Evolutionary conservation across 2,888 invertebrate genomes (phyloP).

Genomic region (Phortica okadai): DNA sequence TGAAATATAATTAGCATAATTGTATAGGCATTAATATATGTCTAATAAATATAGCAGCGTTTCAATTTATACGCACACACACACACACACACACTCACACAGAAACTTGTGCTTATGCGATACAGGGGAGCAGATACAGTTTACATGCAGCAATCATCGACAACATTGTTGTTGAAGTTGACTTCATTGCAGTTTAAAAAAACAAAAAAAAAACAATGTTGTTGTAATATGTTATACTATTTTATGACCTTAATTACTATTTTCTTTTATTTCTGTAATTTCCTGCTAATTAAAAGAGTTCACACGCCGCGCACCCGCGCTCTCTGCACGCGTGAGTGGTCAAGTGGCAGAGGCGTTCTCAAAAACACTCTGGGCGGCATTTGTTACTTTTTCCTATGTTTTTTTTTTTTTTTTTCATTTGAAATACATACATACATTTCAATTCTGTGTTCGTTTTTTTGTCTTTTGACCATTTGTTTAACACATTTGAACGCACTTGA

Average conservation of each 20-base stretch:
- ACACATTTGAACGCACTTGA: slow-evolving; percentile 45
- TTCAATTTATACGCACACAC: slow-evolving; percentile 35
- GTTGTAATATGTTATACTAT: not conserved
- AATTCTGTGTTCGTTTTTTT: not conserved
- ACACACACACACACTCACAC: too few relatives aligned
- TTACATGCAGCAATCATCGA: not conserved
- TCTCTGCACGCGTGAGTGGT: not conserved
- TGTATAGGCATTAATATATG: slow-evolving; percentile 69
- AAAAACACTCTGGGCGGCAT: not conserved
- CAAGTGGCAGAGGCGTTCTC: not conserved
- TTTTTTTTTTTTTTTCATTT: not conserved
- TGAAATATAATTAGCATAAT: slow-evolving; percentile 65
- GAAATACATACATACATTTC: not conserved
- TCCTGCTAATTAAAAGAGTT: slow-evolving; percentile 26
- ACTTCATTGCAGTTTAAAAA: slow-evolving; percentile 1
- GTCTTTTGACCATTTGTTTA: not conserved
- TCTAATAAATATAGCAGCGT: slow-evolving; percentile 30
- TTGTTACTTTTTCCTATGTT: not conserved
- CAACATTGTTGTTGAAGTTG: not conserved
- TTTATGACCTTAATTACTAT: slow-evolving; percentile 26
- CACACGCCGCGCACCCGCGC: slow-evolving; percentile 20
- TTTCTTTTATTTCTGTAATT: slow-evolving; percentile 25
- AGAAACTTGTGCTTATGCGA: not conserved
- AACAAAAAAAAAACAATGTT: not conserved
- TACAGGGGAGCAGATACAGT: not conserved